Conservation (phyloP, 2,888 invertebrate genomes). For the Fragum whitleyi region DNA sequence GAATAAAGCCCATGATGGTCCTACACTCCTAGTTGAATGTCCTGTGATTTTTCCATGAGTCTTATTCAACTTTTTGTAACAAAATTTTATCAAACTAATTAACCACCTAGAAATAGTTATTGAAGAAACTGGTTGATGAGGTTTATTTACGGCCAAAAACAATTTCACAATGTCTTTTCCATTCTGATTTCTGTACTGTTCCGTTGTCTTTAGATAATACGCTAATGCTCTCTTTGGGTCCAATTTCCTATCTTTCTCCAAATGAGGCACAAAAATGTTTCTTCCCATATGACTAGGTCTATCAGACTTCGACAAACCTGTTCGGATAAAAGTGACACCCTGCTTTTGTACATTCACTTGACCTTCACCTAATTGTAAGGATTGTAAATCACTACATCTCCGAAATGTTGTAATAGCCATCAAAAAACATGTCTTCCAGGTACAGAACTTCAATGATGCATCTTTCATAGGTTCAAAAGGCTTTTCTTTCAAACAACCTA, state of each 20-base stretch:
- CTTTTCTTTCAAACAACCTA: constrained; percentile 1
- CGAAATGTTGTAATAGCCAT: constrained; percentile 40
- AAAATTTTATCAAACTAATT: too few species aligned
- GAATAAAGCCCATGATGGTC: too few species aligned
- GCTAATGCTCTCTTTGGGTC: constrained; percentile 37
- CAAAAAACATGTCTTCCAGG: constrained; percentile 34
- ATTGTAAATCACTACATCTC: constrained; percentile 40
- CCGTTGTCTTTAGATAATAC: constrained; percentile 1
- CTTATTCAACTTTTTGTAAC: too few species aligned
- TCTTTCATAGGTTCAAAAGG: constrained; percentile 27
- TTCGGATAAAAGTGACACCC: constrained; percentile 31
- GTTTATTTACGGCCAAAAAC: constrained; percentile 24
- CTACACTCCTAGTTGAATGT: too few species aligned
- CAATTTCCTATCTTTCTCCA: constrained; percentile 22
- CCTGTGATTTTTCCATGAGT: too few species aligned
- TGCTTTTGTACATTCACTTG: constrained; percentile 22
- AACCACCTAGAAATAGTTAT: too few species aligned
- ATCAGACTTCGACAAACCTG: constrained; percentile 25
- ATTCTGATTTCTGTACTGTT: neutral
- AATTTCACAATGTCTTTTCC: constrained; percentile 7
- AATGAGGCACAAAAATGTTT: constrained; percentile 36
- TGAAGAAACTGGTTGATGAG: too few species aligned
- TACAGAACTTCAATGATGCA: constrained; percentile 19
- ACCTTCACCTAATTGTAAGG: constrained; percentile 34
- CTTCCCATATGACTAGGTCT: constrained; percentile 17